Conservation (phyloP, 2,888 invertebrate genomes). For the Strigamia maritima region DNA sequence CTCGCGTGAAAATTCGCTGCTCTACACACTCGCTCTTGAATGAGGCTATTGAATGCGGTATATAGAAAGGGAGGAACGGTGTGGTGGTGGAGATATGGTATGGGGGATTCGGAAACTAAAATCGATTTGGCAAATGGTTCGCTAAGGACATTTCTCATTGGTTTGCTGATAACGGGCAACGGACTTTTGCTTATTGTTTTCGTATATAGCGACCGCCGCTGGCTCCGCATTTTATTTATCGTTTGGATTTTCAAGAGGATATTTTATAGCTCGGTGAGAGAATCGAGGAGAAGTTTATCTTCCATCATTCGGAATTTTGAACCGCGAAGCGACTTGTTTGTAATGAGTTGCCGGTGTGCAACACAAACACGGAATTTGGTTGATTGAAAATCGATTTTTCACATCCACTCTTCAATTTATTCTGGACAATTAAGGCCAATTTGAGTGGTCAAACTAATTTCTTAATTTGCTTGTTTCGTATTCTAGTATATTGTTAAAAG, state of each 20-base stretch:
- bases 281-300: neutral
- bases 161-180: constrained; percentile 24
- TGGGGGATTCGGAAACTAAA: constrained; percentile 12
- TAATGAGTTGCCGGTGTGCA: neutral
- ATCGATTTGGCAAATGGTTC: constrained; percentile 23
- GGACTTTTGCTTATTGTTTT: constrained; percentile 16
- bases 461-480: neutral
- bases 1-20: constrained; percentile 25
- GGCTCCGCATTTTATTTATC: neutral
- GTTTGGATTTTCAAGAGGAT: neutral
- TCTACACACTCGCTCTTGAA: neutral
- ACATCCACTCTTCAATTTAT: constrained; percentile 25
- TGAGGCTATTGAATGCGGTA: neutral
- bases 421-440: constrained; percentile 11
- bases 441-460: constrained; percentile 1
- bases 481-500: neutral
- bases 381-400: constrained; percentile 26
- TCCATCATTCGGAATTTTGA: neutral
- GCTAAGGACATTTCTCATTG: constrained; percentile 27
- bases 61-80: neutral
- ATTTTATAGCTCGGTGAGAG: neutral
- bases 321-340: neutral
- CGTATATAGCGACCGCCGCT: neutral
- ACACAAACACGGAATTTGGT: neutral
- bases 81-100: neutral